Evolutionary conservation across 35 echinoderm and acorn worm species (phyloP).

Genomic region (Diadema setosum): DNA sequence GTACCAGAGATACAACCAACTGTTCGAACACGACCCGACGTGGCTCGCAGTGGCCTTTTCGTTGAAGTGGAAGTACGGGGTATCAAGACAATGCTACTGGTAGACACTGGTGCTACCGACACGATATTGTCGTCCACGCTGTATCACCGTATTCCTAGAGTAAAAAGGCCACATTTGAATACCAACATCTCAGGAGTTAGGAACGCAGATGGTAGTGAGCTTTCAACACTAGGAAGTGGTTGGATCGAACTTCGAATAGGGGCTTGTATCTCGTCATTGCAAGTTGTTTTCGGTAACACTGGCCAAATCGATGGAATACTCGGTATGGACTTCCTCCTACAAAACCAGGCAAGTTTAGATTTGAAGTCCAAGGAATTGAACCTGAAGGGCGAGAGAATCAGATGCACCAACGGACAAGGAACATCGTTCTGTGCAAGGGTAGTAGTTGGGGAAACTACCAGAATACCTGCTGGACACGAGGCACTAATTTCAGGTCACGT

Average conservation of each 20-base stretch:
- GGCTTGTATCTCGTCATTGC: too few relatives aligned
- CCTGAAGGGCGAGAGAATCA: neutral
- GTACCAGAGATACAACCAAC: too few relatives aligned
- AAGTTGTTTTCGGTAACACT: too few relatives aligned
- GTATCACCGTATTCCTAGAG: neutral
- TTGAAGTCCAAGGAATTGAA: neutral
- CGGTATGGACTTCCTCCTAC: too few relatives aligned
- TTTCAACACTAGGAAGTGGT: neutral
- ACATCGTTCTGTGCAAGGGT: neutral
- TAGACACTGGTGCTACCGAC: neutral
- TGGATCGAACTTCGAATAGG: neutral
- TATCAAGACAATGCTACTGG: neutral
- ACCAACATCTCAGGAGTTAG: neutral
- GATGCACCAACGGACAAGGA: neutral
- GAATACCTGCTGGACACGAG: neutral
- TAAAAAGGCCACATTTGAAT: neutral
- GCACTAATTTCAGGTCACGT: neutral
- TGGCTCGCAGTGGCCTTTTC: neutral
- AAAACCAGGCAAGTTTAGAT: too few relatives aligned
- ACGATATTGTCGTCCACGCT: neutral
- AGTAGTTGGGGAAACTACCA: neutral
- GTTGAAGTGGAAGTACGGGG: neutral
- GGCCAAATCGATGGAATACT: too few relatives aligned
- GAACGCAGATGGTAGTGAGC: neutral
- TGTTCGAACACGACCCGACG: neutral